Base-by-base conservation (phyloP, 2,888 invertebrate species). In the Eulithis prunata region DNA sequence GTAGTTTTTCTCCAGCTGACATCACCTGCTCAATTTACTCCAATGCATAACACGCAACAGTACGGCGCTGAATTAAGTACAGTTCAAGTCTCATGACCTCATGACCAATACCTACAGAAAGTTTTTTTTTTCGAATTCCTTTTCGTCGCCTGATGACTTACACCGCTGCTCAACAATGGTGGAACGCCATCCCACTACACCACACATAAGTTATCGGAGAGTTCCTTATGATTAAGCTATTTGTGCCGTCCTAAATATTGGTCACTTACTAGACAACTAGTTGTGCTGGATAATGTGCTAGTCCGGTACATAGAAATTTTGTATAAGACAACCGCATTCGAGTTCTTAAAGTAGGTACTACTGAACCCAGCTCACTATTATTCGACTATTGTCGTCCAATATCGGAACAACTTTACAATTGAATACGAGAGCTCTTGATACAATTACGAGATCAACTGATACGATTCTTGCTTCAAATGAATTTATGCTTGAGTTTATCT, bases 311-410 rank as follows among this genome's bases (percentile, higher is more conserved):
- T 21, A 1, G 21, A 21, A 21, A 21, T 21, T 1, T 21, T 21
- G 1, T 21, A 1, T 32, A 32, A 32, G 4, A 32, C 32, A 41
- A 41, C 8, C 8, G 41, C 8, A 41, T 3, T 41, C 41, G 41
- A 41, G 10, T 41, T 41, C 10, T 41, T 11, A 41, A 41, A 41
- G 46, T 21, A 21, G 21, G 21, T 62, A 38, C 21, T 13, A 52
- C 36, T 28, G 49, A 62, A 13, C 41, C n/a, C 43, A 36, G 51
- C 55, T 36, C 56, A 45, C 46, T 65, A 65, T 81, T 77, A 83
- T 82, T 80, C 79, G 74, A 69, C 88, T 81, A 90, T 91, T 91
- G 90, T 91, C 85, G 86, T 84, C 89, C 84, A 88, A 89, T 90
- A 87, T 83, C 78, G 83, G 81, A 73, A 70, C 80, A 77, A 75